Evolutionary conservation across 1,140 invertebrate genomes (phyloP), one percentile per base, ranked within the genome.

Genomic region (Pristionchus pacificus): DNA sequence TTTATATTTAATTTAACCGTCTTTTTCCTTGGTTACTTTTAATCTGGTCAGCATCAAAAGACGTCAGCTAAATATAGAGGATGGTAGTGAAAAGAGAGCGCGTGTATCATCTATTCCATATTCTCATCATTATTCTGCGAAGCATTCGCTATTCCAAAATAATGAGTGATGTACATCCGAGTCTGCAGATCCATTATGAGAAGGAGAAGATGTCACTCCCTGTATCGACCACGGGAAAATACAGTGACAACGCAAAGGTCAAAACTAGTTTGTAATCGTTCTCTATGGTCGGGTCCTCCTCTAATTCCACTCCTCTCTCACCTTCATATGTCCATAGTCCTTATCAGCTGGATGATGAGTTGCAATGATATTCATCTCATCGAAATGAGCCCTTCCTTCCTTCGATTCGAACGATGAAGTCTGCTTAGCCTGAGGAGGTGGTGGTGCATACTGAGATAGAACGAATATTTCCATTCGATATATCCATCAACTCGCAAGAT

Each of bases 241-340:
- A n/a, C n/a, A n/a, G n/a, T n/a, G n/a, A n/a, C n/a, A n/a, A n/a
- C n/a, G n/a, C n/a, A n/a, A n/a, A n/a, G n/a, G n/a, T n/a, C n/a
- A n/a, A n/a, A n/a, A n/a, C n/a, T n/a, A n/a, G n/a, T n/a, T n/a
- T n/a, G n/a, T n/a, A n/a, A 19, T 49, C 24, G 13, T 61, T 72
- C 64, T 2, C 13, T 63, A 24, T 13, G 29, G 57, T 55, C 19
- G 30, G 32, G 65, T 62, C 2, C 28, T 13, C 15, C 15, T 66
- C 6, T 32, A 27, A 13, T 24, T 28, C 25, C 15, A 64, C 25
- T 61, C 38, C 13, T 28, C 33, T 65, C 59, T 65, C 25, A 82
- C 95, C 88, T 98, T 99, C 93, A 98, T 98, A 82, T 96, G 93
- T 13, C 96, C 96, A 86, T 98, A 99, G 87, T 98, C 95, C 87